Base-by-base conservation (phyloP, 1,140 invertebrate genomes). In the Megalonaias nervosa region DNA sequence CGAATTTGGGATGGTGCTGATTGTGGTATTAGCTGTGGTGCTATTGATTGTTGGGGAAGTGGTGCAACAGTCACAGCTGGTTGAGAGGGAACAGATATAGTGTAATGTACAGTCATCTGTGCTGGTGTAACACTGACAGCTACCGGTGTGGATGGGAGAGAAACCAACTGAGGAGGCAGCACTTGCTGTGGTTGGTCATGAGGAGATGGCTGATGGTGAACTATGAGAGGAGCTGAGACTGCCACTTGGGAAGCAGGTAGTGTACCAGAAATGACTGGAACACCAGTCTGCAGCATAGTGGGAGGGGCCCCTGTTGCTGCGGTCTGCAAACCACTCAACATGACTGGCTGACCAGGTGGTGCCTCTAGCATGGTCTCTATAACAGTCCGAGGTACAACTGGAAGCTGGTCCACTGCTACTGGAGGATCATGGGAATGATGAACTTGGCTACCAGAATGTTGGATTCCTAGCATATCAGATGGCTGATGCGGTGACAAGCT, bases 31-130 rank as follows among this genome's bases (percentile, higher is more conserved):
- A 31, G 66, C 5, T 26, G 38, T 11, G 75, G 67, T 17, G 48
- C 31, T 62, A 17, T 57, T 17, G 57, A 23, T n/a, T 57, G 75
- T 60, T 57, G 75, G 48, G 58, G 67, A 21, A 48, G 56, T 31
- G 61, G 56, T 16, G 71, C 48, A n/a, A 56, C 31, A 67, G 19
- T 67, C 21, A 56, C 66, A 19, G 57, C 66, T 67, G 66, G 38
- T 55, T 48, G 48, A 17, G 66, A 56, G 13, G 66, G 66, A 0
- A 67, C 48, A 21, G 66, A 56, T 55, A 38, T 67, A 67, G 66
- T 48, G 38, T 48, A 48, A 48, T 48, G 38, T 48, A 48, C 38
- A 11, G 38, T 48, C 38, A 48, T 48, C 38, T 48, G 38, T 48
- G 38, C 4, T 48, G 38, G 38, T 48, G 38, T 48, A 11, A 48